Base-by-base conservation (phyloP, 2,797 vertebrate species). In the Phaenicophaeus curvirostris region DNA sequence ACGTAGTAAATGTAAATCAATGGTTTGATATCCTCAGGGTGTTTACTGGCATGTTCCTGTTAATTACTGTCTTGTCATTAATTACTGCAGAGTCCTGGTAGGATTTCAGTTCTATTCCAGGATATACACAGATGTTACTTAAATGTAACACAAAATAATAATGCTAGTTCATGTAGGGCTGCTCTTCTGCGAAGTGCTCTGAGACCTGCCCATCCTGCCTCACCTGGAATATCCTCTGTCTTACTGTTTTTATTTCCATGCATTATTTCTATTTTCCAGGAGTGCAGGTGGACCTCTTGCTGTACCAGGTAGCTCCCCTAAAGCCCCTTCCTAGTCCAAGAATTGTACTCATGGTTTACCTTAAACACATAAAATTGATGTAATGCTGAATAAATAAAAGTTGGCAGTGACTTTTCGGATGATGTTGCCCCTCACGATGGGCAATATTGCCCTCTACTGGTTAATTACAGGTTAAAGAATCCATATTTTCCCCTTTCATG, bases 381-480 rank as follows among this genome's bases (percentile, higher is more conserved):
- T 2, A 3, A 42, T 66, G 2, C n/a, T 1, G 23, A n/a, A 21
- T 28, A 17, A 27, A 48, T 0, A 12, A 1, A 14, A 63, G 35
- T 33, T 82, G 81, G 61, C 62, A 7, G 77, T 20, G 63, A 35
- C 42, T 13, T 81, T 5, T 58, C 35, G 2, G 80, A 28, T 5
- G 2, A 31, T 14, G 5, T n/a, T 33, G 18, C 80, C 79, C 74
- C 50, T 79, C 57, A 33, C 27, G 8, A 16, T 78, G 73, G 94
- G 69, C 96, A 72, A 91, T 74, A 19, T 96, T 97, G 97, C 97
- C 96, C 94, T 97, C 97, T 96, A 2, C 97, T 95, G 97, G 95
- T 66, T 86, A 13, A 2, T 55, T 23, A 0, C 72, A n/a, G 3
- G 27, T 21, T 72, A 37, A 13, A 50, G 48, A 37, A 75, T 24